These are phyloP conservation scores for Euplagia quadripunctaria DNA, from an alignment of 2,888 invertebrate genomes.

Conservation along the genomic window DNA sequence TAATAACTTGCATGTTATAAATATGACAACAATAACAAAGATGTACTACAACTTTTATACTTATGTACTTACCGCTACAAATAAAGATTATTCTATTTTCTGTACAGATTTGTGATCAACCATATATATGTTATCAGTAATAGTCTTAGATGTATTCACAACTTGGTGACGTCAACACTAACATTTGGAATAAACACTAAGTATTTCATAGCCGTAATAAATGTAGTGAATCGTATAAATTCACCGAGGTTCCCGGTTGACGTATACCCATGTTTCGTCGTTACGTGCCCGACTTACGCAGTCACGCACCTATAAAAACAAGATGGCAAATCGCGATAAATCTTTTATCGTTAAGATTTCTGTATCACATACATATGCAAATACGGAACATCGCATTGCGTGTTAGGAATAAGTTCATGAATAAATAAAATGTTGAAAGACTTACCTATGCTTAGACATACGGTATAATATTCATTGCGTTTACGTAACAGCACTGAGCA, in stretches of 20 bases:
- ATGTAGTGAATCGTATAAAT: conserved; percentile 53
- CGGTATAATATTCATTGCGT: conserved; percentile 33
- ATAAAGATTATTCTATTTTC: neutral
- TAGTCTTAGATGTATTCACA: too few species aligned
- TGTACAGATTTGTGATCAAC: neutral
- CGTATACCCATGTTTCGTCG: conserved; percentile 47
- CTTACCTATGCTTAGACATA: conserved; percentile 43
- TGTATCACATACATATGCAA: conserved; percentile 69
- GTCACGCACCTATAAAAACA: conserved; percentile 64
- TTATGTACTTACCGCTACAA: neutral
- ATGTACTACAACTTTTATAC: neutral
- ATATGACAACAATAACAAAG: neutral
- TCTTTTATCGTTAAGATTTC: conserved; percentile 69
- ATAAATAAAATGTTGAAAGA: conserved; percentile 57
- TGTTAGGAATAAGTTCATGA: conserved; percentile 59
- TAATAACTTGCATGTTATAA: too few species aligned
- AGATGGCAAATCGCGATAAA: conserved; percentile 67
- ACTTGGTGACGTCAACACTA: conserved; percentile 10
- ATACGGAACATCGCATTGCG: conserved; percentile 60
- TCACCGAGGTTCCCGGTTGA: conserved; percentile 47
- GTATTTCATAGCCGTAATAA: conserved; percentile 45
- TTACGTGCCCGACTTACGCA: conserved; percentile 51
- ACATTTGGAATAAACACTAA: conserved; percentile 18
- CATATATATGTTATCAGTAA: neutral
- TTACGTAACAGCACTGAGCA: conserved; percentile 35